Evolutionary conservation across 1,140 invertebrate genomes (phyloP), one percentile per base, ranked within the genome.

Genomic region (Eurytemora carolleeae): DNA sequence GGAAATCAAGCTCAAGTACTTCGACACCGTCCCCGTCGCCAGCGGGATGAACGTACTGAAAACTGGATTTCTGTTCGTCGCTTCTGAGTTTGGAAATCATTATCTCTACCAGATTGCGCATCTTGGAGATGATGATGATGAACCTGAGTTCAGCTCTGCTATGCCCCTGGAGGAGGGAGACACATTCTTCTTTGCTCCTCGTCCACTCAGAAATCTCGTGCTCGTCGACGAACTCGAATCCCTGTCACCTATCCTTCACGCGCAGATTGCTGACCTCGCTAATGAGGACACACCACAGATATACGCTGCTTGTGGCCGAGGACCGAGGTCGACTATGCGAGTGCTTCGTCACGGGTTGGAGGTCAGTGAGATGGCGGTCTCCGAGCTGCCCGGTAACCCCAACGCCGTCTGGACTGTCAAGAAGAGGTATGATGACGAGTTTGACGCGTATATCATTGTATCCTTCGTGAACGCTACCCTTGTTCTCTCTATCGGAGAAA

Each of bases 401-500:
- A 98, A 96, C 76, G 94, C 94, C 69, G 96, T 99, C 3, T 99
- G 96, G 96, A 98, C 96, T 25, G 94, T 99, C 1, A 94, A 96
- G 72, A 81, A 85, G 70, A 83, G 90, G 73, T 81, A 85, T 70
- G 95, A 98, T 78, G 92, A 96, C 77, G 86, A 93, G 72, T 98
- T 80, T 80, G 96, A 99, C 82, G 89, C 95, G 53, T 98, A 98
- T 77, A 99, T 99, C 78, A 94, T 99, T 73, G 96, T 99, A 65
- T 98, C 95, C 53, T 99, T 99, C 82, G 86, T 97, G 44, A 99
- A 98, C 76, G 96, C 96, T 63, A 99, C 96, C 23, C 79, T 99
- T 65, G 95, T 99, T 63, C 79, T 99, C 65, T 96, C 91, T 65
- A 99, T 99, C 72, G 96, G 96, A 65, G 96, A 99, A 74, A 99